These are phyloP conservation scores for Erythrolamprus reginae DNA, from an alignment of 2,113 vertebrate species.

Conservation along the genomic window DNA sequence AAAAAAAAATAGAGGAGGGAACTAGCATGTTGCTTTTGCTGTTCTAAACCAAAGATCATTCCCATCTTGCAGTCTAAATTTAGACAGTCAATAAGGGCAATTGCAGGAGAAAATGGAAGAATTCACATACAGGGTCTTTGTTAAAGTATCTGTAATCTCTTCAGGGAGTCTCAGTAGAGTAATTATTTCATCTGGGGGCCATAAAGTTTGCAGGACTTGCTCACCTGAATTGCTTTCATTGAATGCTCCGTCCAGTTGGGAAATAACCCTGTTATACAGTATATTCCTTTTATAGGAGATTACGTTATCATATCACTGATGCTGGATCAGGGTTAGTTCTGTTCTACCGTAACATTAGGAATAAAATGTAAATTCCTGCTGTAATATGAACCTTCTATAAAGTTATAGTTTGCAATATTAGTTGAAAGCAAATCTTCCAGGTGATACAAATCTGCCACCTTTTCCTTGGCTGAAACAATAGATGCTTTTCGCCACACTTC, in stretches of 20 bases:
- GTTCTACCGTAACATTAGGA: neutral
- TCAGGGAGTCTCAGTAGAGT: neutral
- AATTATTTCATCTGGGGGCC: neutral
- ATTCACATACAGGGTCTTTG: neutral
- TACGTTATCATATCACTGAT: neutral
- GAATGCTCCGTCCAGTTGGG: neutral
- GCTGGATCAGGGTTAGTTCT: neutral
- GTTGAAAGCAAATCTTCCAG: neutral
- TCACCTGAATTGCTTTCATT: neutral
- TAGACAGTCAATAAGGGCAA: neutral
- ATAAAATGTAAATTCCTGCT: neutral
- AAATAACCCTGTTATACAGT: neutral
- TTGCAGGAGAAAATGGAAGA: neutral
- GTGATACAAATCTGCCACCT: neutral
- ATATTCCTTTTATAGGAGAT: neutral
- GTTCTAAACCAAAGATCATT: neutral
- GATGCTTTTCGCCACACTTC: neutral
- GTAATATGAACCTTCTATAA: neutral
- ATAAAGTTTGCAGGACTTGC: neutral
- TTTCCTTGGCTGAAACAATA: neutral
- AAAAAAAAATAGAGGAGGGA: neutral
- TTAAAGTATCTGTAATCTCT: neutral
- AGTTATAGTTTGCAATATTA: neutral
- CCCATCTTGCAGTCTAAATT: neutral
- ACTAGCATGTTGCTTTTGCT: neutral